Evolutionary conservation across 2,113 vertebrate genomes (phyloP), one percentile per base, ranked within the genome.

Genomic region (Miniopterus natalensis): DNA sequence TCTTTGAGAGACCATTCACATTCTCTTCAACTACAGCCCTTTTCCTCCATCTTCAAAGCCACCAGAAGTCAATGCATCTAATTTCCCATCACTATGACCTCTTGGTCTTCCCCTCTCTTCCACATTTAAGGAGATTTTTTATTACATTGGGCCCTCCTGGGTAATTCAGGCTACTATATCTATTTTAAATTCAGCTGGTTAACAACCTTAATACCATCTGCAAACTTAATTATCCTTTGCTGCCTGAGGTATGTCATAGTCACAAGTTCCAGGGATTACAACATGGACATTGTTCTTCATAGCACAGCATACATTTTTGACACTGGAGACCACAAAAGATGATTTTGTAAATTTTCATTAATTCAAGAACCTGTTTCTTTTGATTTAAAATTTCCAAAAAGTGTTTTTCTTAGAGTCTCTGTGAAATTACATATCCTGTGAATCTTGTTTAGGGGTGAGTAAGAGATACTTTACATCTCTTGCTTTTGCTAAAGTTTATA

Each of bases 11-110:
- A 65, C 5, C 20, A 63, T n/a, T 83, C 42, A 68, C 6, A 84
- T 47, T 36, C 11, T 12, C 25, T 78, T 90, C 6, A 1, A 90
- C 27, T 45, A 31, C 12, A 49, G 45, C 8, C 2, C 13, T 31
- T 90, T 93, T 63, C 23, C 2, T 95, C 18, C 36, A 31, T 47
- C 45, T 84, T 78, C 71, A 93, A 88, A 89, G 65, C 14, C 20
- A 53, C 6, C 45, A 89, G n/a, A 10, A 51, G n/a, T 61, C 53
- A 59, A 8, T 23, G 5, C 10, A 29, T n/a, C 53, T 59, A 53
- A 63, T 3, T 68, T 31, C 18, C 6, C 42, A 77, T 55, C 17
- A 65, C 45, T 45, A 31, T 57, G 7, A 31, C 45, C 1, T 53
- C 11, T 25, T 79, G 5, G 15, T 79, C 20, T 57, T 29, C 4